Conservation (phyloP, 2,888 invertebrate species). For the Gisinianus flammeolus region DNA sequence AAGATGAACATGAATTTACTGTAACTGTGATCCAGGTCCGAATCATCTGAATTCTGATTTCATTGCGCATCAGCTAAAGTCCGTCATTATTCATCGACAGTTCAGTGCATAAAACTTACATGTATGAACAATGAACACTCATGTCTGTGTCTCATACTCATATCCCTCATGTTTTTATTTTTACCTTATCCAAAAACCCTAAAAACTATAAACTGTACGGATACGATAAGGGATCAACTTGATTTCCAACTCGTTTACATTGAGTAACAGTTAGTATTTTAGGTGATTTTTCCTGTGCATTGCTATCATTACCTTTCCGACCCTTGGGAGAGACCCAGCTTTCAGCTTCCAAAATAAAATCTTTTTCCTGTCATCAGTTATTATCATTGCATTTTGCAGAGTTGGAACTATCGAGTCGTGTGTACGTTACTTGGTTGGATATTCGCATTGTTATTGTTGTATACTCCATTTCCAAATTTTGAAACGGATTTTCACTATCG, state of each 20-base stretch:
- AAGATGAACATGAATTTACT: neutral
- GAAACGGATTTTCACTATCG: too few species aligned
- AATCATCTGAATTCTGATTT: neutral
- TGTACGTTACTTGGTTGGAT: too few species aligned
- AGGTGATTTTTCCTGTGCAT: neutral
- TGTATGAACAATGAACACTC: neutral
- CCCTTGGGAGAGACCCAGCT: too few species aligned
- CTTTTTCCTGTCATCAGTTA: too few species aligned
- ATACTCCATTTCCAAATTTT: too few species aligned
- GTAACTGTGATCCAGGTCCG: neutral
- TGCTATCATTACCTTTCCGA: neutral
- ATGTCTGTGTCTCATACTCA: neutral
- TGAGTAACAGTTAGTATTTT: neutral
- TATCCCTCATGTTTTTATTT: neutral
- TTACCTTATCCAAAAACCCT: neutral
- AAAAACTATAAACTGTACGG: too few species aligned
- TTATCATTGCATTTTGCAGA: too few species aligned
- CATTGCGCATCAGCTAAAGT: neutral
- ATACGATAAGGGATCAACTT: too few species aligned
- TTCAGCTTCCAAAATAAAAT: too few species aligned
- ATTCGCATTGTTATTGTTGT: too few species aligned
- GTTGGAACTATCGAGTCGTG: too few species aligned
- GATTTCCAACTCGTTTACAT: too few species aligned
- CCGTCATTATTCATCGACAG: neutral
- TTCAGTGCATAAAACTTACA: neutral